Percentiles rank a stretch among this genome's conserved stretches.
These are phyloP conservation scores for Phrynocephalus vlangalii DNA, from an alignment of 2,797 vertebrate genomes.

Conservation along the genomic window DNA sequence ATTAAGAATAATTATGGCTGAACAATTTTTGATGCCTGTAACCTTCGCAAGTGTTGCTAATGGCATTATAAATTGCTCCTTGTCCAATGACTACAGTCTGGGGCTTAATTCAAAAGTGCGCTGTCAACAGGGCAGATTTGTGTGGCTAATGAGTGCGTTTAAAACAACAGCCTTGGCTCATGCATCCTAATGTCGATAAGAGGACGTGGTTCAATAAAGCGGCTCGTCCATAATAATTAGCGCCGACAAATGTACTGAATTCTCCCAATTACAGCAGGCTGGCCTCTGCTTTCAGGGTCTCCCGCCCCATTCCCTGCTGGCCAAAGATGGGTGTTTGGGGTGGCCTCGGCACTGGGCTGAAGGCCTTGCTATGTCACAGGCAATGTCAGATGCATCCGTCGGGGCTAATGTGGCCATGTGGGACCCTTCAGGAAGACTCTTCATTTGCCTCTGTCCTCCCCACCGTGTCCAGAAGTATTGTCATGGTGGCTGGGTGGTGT, in stretches of 20 bases:
- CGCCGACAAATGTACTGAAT: conserved; percentile 90
- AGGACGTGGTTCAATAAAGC: conserved; percentile 98
- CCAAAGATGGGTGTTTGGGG: not conserved
- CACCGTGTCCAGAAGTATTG: no score
- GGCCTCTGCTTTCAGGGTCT: conserved; percentile 68
- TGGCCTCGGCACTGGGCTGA: no score
- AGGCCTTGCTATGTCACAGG: no score
- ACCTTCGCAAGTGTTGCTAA: conserved; percentile 99
- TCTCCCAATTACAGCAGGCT: conserved; percentile 80
- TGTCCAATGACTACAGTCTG: conserved; percentile 97
- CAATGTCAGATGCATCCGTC: no score
- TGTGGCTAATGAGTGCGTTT: conserved; percentile 99
- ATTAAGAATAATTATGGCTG: conserved; percentile 99
- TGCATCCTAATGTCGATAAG: conserved; percentile 99
- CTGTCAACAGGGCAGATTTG: conserved; percentile 99
- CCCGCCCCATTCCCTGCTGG: conserved; percentile 8
- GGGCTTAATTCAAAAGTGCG: conserved; percentile 99
- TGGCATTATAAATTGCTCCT: conserved; percentile 99
- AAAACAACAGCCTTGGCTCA: conserved; percentile 99
- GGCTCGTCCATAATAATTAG: conserved; percentile 99
- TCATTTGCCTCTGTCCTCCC: not conserved
- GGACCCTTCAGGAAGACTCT: no score
- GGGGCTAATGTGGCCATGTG: no score
- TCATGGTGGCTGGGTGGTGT: not conserved
- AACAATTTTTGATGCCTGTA: conserved; percentile 99